Base-by-base conservation (phyloP, 1,140 invertebrate species). In the Prorops nasuta region DNA sequence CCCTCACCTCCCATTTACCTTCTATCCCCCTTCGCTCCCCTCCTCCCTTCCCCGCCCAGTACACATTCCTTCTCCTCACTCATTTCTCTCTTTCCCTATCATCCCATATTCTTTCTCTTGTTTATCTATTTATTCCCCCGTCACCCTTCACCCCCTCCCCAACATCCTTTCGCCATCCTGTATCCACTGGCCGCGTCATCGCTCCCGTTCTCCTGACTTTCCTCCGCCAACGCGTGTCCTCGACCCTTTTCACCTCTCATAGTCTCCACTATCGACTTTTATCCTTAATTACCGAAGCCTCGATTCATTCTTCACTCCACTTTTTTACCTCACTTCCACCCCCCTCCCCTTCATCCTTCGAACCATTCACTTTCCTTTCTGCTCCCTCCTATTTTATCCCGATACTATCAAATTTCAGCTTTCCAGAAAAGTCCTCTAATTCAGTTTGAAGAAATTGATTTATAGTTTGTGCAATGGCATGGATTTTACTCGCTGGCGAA, bases 1-100 rank as follows among this genome's bases (percentile, higher is more conserved):
- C 35, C 51, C 56, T 28, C 20, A 42, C 44, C 41, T 54, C 54
- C 32, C 35, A 17, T 43, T 55, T 41, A 41, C n/a, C n/a, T n/a
- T n/a, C n/a, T n/a, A 32, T 21, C 19, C 21, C 18, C 3, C 35
- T 45, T 24, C 42, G 47, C 39, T 24, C 21, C 41, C 41, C 34
- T 22, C 34, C 34, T 45, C 44, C 48, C 55, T 54, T 21, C 34
- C 38, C 32, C 39, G 36, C 38, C 37, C 20, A 31, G 24, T 14
- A 45, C n/a, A 32, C 44, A n/a, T 48, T 43, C 43, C 42, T 49
- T 16, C 31, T 47, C n/a, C 17, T 28, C 22, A 19, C 45, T 14
- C 16, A 14, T 32, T 18, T 44, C 36, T 17, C 43, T 40, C 21
- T 18, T 44, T 31, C 24, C 3, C 15, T 16, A 17, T 19, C 10